Evolutionary conservation across 53 echinoderm and acorn worm genomes (phyloP).

Genomic region (Temnopleurus reevesii): DNA sequence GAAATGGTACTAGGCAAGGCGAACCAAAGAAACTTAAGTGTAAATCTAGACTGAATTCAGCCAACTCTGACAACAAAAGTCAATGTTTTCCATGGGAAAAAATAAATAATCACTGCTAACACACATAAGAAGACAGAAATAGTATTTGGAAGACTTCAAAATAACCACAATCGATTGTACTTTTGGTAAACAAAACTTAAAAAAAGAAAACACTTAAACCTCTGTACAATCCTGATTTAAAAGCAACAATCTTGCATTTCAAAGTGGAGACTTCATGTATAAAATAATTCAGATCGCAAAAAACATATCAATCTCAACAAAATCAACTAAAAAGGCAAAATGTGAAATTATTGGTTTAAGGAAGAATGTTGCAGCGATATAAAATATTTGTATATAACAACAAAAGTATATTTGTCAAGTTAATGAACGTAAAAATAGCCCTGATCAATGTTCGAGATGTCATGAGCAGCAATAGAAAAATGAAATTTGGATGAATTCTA

Average conservation of each 20-base stretch:
- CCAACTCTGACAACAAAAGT: background rate
- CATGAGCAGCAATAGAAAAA: background rate
- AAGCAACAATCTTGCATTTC: background rate
- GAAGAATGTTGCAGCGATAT: constrained; percentile 38
- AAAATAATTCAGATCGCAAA: background rate
- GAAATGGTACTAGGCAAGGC: no score
- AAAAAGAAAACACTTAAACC: background rate
- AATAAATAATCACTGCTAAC: constrained; percentile 28
- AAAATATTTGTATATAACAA: background rate
- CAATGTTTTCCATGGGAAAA: constrained; percentile 20
- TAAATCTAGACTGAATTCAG: background rate
- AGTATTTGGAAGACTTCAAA: constrained; percentile 57
- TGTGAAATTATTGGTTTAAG: background rate
- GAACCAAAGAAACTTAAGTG: no score
- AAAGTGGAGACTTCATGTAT: background rate
- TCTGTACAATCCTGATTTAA: constrained; percentile 28
- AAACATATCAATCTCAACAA: background rate
- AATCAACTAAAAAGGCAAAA: constrained; percentile 3
- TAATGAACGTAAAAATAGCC: background rate
- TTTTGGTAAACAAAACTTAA: background rate
- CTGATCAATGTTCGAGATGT: background rate
- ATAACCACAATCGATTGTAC: constrained; percentile 40
- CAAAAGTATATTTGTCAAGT: background rate
- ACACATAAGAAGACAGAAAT: constrained; percentile 58
- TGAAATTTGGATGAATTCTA: background rate